Conservation (phyloP, 2,797 vertebrate species). For the Etheostoma perlongum region DNA sequence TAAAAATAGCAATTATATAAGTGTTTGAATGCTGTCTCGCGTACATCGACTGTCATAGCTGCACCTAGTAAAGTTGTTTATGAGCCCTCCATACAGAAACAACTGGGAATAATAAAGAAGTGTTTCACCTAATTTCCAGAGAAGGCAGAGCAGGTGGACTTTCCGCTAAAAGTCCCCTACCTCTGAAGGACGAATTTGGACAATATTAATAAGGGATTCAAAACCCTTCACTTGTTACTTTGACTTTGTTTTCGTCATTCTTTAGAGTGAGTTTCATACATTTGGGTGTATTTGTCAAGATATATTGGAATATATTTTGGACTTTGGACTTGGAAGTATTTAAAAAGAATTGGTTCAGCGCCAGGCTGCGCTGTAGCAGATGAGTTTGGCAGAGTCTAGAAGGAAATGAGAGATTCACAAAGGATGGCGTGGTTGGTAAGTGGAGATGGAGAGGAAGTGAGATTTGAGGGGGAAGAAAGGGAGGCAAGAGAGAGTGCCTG, state of each 20-base stretch:
- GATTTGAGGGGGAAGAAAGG: conserved; percentile 68
- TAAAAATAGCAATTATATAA: conserved; percentile 85
- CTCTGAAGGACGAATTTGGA: conserved; percentile 20
- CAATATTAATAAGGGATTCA: conserved; percentile 5
- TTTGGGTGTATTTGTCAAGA: conserved; percentile 14
- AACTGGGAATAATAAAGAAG: conserved; percentile 70
- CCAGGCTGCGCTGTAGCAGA: not conserved
- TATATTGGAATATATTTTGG: conserved; percentile 25
- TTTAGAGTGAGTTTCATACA: conserved; percentile 27
- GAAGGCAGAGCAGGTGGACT: conserved; percentile 26
- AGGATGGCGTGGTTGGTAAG: conserved; percentile 53
- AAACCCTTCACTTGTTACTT: not conserved
- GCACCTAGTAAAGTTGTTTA: conserved; percentile 63
- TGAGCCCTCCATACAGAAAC: conserved; percentile 59
- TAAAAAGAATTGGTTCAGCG: conserved; percentile 20
- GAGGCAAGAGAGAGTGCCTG: conserved; percentile 63
- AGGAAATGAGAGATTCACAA: conserved; percentile 64
- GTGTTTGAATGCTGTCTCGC: conserved; percentile 76
- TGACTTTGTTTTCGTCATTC: conserved; percentile 20
- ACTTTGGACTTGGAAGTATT: not conserved
- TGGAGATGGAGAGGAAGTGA: conserved; percentile 65
- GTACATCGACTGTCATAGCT: conserved; percentile 53
- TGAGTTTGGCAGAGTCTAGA: conserved; percentile 39
- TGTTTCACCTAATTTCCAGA: conserved; percentile 45
- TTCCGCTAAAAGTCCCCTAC: not conserved